Evolutionary conservation across 2,797 vertebrate species (phyloP), one percentile per base, ranked within the genome.

Genomic region (Mus caroli): DNA sequence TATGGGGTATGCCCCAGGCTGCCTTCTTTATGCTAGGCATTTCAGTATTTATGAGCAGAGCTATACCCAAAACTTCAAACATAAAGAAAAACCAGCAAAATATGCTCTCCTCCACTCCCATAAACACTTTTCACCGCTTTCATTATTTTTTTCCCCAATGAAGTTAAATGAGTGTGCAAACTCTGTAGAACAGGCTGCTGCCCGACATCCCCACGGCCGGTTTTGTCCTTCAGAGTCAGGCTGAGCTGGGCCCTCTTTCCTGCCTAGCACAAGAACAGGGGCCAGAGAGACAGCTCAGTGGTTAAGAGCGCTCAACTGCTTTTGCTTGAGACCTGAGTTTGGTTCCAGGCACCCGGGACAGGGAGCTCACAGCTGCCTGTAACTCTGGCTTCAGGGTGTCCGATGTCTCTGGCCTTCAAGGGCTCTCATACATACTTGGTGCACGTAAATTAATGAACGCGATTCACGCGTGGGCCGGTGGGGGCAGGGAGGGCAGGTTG

Each of bases 1-100:
- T 99, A 99, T 98, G 98, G 98, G 94, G 94, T 98, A 98, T 98
- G 98, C 98, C 98, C 98, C 97, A 97, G 98, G 98, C 98, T 98
- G 97, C 73, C 12, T 98, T 98, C 98, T 98, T 98, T 98, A 98
- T 98, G 98, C 97, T 97, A 98, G 98, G 97, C 97, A 98, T 98
- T 98, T 98, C 98, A 96, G 97, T 98, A 98, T 98, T 98, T 98
- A 98, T 98, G 98, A 75, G 97, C 96, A 97, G 96, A 98, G 97
- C 96, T 96, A 96, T 84, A 89, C 83, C 93, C 93, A 86, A 97
- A 98, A 98, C 97, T 97, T 97, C 96, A 94, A 94, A 97, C 94
- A 97, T 97, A 98, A 98, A 98, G 97, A 97, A 97, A 98, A 97
- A 98, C 88, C 97, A 97, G 97, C 96, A 97, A 97, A 98, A 97